A percentile compares a stretch with the other conserved stretches of the same genome.
These are phyloP conservation scores for Hylomyscus alleni DNA, from an alignment of 2,797 vertebrate genomes.

Conservation along the genomic window DNA sequence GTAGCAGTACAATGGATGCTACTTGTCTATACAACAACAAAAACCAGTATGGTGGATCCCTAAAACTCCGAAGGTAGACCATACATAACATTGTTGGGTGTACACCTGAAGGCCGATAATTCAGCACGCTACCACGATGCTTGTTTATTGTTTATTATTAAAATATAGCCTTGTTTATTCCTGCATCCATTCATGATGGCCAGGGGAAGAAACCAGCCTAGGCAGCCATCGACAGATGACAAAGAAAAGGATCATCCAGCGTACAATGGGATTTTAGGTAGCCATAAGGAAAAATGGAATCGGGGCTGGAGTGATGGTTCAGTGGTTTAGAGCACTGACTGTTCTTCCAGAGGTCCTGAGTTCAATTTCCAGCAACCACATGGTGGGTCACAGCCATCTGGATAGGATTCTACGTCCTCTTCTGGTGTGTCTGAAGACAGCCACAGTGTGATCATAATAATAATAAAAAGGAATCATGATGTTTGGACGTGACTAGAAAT, in stretches of 20 bases:
- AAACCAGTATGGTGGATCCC: background rate
- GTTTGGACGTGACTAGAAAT: background rate
- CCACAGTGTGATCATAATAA: background rate
- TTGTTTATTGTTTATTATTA: background rate
- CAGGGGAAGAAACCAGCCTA: background rate
- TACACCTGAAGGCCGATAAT: background rate
- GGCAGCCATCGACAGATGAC: background rate
- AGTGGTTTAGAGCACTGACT: background rate
- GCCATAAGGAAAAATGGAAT: background rate
- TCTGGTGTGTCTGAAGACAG: background rate
- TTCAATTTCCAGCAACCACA: background rate
- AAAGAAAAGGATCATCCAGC: background rate
- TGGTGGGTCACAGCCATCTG: background rate
- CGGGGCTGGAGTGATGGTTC: background rate
- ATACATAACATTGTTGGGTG: background rate
- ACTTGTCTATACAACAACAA: background rate
- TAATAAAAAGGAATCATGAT: background rate
- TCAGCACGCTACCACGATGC: background rate
- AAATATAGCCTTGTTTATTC: background rate
- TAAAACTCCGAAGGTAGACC: background rate
- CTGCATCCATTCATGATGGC: background rate
- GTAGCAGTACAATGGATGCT: background rate
- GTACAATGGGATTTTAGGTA: background rate
- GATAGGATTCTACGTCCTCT: background rate
- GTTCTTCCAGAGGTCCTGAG: background rate